Evolutionary conservation across 2,113 vertebrate genomes (phyloP), one percentile per base, ranked within the genome.

Genomic region (Centropus bengalensis): DNA sequence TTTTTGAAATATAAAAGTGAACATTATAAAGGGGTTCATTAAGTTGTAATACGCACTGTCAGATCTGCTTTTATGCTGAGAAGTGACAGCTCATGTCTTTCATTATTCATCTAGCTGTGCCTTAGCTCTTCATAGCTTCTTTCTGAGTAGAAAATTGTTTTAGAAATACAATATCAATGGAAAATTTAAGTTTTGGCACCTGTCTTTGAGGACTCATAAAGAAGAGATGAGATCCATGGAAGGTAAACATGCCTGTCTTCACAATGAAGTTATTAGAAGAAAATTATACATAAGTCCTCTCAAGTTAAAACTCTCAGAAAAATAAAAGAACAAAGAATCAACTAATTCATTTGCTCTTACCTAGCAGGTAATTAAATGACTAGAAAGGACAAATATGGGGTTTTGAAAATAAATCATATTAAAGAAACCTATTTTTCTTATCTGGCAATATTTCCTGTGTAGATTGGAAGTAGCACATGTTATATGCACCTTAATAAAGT

Each of bases 241-340:
- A 54, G 12, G 20, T 27, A 87, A 71, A 30, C 2, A 6, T 38
- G 24, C 21, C 26, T 63, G 24, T 63, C 42, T 91, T 84, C 44
- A 26, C 32, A 74, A 33, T 64, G 20, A 71, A 74, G 58, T 74
- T 86, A 62, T 54, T 58, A 33, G 66, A 59, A 80, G 8, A 60
- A 64, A 58, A 60, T 38, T n/a, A 36, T 30, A 49, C 5, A n/a
- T 0, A 0, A 76, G 26, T 40, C 26, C 56, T 42, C 15, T 13
- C 16, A 40, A 54, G 6, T 63, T 92, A 86, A 83, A 92, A 47
- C 14, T 42, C 4, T 28, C 32, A 47, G 60, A 75, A 95, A 92
- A 81, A 66, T 9, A 70, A 21, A 51, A 59, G 32, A 56, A 56
- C 13, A 84, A 78, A 75, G 32, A 82, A 74, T 77, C 26, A 74